These are phyloP conservation scores for Pyrochroa serraticornis DNA, from an alignment of 2,888 invertebrate species.

Conservation along the genomic window DNA sequence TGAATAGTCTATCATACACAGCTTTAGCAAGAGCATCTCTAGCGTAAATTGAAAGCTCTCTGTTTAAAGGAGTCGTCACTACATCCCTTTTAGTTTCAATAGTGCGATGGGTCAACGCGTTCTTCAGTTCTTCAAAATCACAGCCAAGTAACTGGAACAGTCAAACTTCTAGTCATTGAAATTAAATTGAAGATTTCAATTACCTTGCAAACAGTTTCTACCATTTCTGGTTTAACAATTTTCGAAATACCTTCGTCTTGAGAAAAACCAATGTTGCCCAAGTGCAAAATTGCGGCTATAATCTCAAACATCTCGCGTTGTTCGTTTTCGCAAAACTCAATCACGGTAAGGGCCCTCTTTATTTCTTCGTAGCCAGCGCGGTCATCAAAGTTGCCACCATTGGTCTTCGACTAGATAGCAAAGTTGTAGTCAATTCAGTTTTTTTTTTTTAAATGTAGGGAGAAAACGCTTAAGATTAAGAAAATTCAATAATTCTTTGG, in stretches of 20 bases:
- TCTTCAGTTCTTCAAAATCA: slow-evolving; percentile 66
- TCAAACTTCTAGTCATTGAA: slow-evolving; percentile 3
- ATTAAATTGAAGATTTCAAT: slow-evolving; percentile 38
- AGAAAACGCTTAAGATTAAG: no score
- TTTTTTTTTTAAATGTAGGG: no score
- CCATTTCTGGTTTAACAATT: slow-evolving; percentile 69
- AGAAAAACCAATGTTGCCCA: slow-evolving; percentile 85
- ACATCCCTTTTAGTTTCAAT: slow-evolving; percentile 86
- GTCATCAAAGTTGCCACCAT: slow-evolving; percentile 63
- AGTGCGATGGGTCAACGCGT: slow-evolving; percentile 81
- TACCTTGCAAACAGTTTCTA: slow-evolving; percentile 73
- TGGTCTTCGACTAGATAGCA: slow-evolving; percentile 57
- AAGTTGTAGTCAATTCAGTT: background rate
- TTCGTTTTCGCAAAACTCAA: slow-evolving; percentile 75
- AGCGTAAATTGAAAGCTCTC: slow-evolving; percentile 84
- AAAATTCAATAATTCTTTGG: background rate
- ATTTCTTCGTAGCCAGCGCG: slow-evolving; percentile 72
- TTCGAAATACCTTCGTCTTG: slow-evolving; percentile 74
- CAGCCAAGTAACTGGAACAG: slow-evolving; percentile 74
- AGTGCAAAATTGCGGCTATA: slow-evolving; percentile 82
- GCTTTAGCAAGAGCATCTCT: slow-evolving; percentile 91
- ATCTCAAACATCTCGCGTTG: slow-evolving; percentile 80
- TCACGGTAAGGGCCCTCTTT: slow-evolving; percentile 75
- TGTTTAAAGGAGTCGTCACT: slow-evolving; percentile 78
- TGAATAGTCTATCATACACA: slow-evolving; percentile 87